A percentile compares a stretch with the other conserved stretches of the same genome.
These are phyloP conservation scores for Passer montanus DNA, from an alignment of 2,113 vertebrate genomes.

Conservation along the genomic window DNA sequence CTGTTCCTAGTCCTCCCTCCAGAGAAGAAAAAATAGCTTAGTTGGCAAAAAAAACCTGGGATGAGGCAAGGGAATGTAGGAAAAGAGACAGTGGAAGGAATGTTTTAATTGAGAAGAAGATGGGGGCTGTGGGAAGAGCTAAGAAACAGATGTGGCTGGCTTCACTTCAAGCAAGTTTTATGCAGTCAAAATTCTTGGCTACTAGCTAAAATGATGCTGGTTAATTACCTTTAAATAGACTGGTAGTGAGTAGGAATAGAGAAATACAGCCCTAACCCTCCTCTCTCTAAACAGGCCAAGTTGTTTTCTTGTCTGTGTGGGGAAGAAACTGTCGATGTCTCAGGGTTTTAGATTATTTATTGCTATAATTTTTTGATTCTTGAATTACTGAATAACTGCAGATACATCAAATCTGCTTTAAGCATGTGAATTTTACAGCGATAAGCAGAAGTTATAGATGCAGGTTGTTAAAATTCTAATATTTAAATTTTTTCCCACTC, in stretches of 20 bases:
- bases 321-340: not conserved
- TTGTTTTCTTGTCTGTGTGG: not conserved
- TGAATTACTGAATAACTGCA: not conserved
- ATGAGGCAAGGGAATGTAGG: not conserved
- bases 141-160: conserved; percentile 55
- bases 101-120: conserved; percentile 40
- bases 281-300: not conserved
- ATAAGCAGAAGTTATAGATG: not conserved
- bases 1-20: not conserved
- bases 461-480: not conserved
- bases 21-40: conserved; percentile 7
- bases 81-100: conserved; percentile 47
- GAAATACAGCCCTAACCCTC: not conserved
- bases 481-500: not conserved
- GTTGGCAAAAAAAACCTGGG: not conserved
- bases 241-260: not conserved
- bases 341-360: not conserved
- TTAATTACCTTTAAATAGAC: conserved; percentile 48
- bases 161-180: conserved; percentile 33
- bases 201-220: conserved; percentile 7
- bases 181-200: conserved; percentile 1
- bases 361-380: not conserved
- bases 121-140: not conserved
- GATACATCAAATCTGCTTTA: not conserved
- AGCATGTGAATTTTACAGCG: not conserved